A percentile compares a stretch with the other conserved stretches of the same genome.
These are phyloP conservation scores for Eupithecia inturbata DNA, from an alignment of 2,888 invertebrate species.

Conservation along the genomic window DNA sequence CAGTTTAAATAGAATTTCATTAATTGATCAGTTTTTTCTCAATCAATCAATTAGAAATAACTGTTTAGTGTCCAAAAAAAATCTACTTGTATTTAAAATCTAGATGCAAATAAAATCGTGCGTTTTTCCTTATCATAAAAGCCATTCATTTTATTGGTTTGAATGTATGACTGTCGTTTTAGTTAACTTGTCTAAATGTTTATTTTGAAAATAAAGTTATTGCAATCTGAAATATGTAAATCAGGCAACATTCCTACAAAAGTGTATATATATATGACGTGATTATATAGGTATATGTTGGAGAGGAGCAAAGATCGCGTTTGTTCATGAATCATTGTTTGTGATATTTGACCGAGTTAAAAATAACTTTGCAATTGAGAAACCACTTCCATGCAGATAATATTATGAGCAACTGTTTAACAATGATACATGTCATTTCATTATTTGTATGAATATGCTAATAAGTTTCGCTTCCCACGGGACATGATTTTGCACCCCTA, in stretches of 20 bases:
- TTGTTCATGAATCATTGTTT: neutral
- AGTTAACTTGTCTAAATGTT: too few relatives aligned
- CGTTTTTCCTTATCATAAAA: neutral
- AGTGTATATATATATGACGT: neutral
- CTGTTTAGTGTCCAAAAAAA: too few relatives aligned
- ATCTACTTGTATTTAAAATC: neutral
- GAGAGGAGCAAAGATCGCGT: neutral
- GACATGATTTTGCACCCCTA: neutral
- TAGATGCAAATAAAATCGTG: neutral
- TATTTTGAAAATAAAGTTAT: too few relatives aligned
- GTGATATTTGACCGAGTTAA: neutral
- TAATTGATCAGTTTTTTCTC: too few relatives aligned
- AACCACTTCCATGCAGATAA: conserved; percentile 2
- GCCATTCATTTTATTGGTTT: neutral
- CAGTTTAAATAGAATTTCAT: too few relatives aligned
- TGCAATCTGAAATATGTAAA: too few relatives aligned
- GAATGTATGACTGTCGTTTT: too few relatives aligned
- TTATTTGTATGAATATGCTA: neutral
- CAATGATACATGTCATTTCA: neutral
- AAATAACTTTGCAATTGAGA: neutral
- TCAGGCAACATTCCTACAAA: neutral
- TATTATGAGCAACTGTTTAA: neutral
- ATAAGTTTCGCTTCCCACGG: neutral
- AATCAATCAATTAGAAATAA: too few relatives aligned
- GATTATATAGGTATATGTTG: too few relatives aligned